Evolutionary conservation across 2,797 vertebrate species (phyloP), one percentile per base, ranked within the genome.

Genomic region (Lagocephalus sceleratus): DNA sequence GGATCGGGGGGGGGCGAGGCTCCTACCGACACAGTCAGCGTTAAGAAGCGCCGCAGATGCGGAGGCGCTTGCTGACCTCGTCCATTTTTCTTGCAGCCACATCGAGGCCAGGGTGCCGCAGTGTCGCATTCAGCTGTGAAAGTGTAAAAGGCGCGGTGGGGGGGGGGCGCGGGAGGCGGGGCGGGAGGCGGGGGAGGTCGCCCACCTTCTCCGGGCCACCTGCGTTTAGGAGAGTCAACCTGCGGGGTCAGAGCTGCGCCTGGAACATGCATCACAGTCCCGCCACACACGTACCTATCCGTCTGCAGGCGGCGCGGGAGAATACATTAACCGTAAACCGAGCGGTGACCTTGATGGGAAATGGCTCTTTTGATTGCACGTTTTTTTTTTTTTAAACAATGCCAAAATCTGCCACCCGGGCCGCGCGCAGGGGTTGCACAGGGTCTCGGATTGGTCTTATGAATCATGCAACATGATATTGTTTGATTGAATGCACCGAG

Each of bases 391-490:
- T 9, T 19, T 4, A 44, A 20, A 73, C 44, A 62, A 48, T 47
- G 39, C 54, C 29, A 52, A 67, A 69, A 59, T 66, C 60, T 45
- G 57, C 40, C 40, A 61, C 68, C 32, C 47, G 47, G 19, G 26
- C 57, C 25, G 47, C 63, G 68, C 60, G 39, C 40, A 43, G 51
- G 57, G 56, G 66, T 73, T 60, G 57, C 54, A 1, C 20, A 29
- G 60, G 67, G 60, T 67, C 63, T 72, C 62, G 25, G 56, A 71
- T 65, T 69, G 71, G 71, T 67, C 70, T 78, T 66, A 82, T 84
- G 81, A 87, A 79, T 85, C 76, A 67, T 78, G 82, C 69, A 88
- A 87, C 67, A 69, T 76, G 85, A 87, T 80, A 83, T 82, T 75
- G 79, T 84, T 79, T 87, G 80, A 86, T 73, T 87, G 83, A 87